Evolutionary conservation across 2,797 vertebrate species (phyloP).

Genomic region (Notolabrus celidotus): DNA sequence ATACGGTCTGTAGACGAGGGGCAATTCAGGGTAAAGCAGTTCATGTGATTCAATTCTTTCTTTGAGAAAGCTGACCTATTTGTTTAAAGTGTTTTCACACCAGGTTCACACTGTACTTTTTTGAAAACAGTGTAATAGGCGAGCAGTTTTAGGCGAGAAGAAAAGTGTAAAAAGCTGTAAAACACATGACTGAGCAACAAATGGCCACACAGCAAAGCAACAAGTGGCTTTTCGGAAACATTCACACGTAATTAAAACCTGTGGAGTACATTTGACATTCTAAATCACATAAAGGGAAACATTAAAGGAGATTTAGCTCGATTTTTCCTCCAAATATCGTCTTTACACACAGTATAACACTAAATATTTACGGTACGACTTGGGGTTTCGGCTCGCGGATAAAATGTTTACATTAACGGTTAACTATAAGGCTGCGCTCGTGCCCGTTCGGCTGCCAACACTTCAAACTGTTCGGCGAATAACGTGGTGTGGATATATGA

Average conservation of each 20-base stretch:
- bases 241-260: background rate
- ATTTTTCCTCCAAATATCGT: background rate
- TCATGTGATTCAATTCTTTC: background rate
- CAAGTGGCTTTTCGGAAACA: conserved; percentile 40
- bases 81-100: too few species aligned
- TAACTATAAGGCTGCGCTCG: background rate
- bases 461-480: background rate
- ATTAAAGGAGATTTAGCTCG: accelerated
- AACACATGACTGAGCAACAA: background rate
- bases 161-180: background rate
- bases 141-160: background rate
- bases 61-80: too few species aligned
- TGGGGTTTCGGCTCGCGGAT: background rate
- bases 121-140: background rate
- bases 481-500: accelerated
- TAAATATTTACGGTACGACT: too few species aligned
- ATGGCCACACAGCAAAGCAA: conserved; percentile 32
- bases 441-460: background rate
- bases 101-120: background rate
- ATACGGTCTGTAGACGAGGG: background rate
- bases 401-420: background rate
- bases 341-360: accelerated
- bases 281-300: background rate
- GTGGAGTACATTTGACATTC: background rate
- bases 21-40: background rate